Evolutionary conservation across 1,140 invertebrate genomes (phyloP).

Genomic region (Drosophila tani): DNA sequence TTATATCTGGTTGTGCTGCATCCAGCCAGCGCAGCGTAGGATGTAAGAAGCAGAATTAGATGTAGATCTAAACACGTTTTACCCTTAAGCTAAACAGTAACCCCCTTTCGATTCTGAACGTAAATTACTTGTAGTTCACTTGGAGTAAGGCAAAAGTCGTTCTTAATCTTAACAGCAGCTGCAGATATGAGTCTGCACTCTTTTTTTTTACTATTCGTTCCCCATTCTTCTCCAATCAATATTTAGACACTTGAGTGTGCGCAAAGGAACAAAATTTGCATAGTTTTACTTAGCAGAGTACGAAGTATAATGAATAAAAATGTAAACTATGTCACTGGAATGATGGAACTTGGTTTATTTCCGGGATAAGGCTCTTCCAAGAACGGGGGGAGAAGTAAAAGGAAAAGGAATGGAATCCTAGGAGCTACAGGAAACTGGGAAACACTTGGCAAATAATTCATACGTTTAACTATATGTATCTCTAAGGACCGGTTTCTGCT

Average conservation of each 20-base stretch:
- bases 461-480: too few relatives aligned
- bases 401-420: too few relatives aligned
- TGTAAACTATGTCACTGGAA: too few relatives aligned
- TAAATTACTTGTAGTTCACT: not conserved
- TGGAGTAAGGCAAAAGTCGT: not conserved
- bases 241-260: not conserved
- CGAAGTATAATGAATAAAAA: too few relatives aligned
- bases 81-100: conserved; percentile 1
- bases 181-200: not conserved
- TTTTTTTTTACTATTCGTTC: not conserved
- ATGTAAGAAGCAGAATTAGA: conserved; percentile 17
- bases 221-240: conserved; percentile 12
- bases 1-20: conserved; percentile 36
- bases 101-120: not conserved
- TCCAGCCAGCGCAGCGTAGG: conserved; percentile 26
- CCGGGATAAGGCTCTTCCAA: too few relatives aligned
- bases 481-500: too few relatives aligned
- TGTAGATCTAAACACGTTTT: conserved; percentile 12
- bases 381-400: too few relatives aligned
- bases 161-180: conserved; percentile 2
- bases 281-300: too few relatives aligned
- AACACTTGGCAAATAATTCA: too few relatives aligned
- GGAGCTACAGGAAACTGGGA: too few relatives aligned
- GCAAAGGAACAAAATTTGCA: too few relatives aligned
- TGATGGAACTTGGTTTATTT: too few relatives aligned